These are phyloP conservation scores for Eleutherodactylus coqui DNA, from an alignment of 2,797 vertebrate genomes.

Conservation along the genomic window DNA sequence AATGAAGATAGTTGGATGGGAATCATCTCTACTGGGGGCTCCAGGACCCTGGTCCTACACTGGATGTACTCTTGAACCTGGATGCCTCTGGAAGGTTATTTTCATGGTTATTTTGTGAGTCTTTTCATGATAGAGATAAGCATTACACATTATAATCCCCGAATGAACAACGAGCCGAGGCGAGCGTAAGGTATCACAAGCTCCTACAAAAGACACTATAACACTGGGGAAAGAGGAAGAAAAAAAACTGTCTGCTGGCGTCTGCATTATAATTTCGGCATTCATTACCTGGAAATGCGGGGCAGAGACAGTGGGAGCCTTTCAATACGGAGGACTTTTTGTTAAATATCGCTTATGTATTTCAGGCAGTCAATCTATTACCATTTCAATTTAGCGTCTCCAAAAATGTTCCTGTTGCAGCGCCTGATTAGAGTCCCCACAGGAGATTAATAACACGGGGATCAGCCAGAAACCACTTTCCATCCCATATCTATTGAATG, in stretches of 20 bases:
- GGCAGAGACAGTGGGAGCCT: constrained; percentile 1
- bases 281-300: constrained; percentile 5
- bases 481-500: constrained; percentile 18
- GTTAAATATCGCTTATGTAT: constrained; percentile 10
- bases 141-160: background rate
- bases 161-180: background rate
- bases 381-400: constrained; percentile 7
- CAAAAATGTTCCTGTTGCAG: constrained; percentile 23
- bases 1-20: too few species aligned
- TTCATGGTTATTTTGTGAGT: background rate
- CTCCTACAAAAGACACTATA: background rate
- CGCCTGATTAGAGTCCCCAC: constrained; percentile 7
- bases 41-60: too few species aligned
- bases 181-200: background rate
- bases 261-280: background rate
- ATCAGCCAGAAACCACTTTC: background rate
- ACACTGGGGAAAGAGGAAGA: background rate
- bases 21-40: background rate
- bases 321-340: background rate
- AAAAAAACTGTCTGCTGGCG: background rate
- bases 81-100: background rate
- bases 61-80: background rate
- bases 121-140: background rate
- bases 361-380: constrained; percentile 32
- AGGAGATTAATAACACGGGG: constrained; percentile 12